A percentile compares a stretch with the other conserved stretches of the same genome.
These are phyloP conservation scores for Tamias sibiricus DNA, from an alignment of 2,113 vertebrate species.

Conservation along the genomic window DNA sequence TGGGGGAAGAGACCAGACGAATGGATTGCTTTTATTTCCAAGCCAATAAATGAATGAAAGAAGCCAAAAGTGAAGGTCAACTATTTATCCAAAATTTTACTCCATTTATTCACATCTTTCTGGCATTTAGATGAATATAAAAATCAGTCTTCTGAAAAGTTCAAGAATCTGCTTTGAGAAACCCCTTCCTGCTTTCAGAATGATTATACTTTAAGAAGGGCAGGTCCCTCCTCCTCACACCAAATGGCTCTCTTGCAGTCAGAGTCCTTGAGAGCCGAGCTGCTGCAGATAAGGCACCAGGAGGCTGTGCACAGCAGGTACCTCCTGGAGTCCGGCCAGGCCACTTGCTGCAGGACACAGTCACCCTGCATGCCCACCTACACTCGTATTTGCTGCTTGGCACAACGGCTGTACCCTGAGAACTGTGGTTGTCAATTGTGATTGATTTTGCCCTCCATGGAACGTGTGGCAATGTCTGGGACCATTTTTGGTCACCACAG, in stretches of 20 bases:
- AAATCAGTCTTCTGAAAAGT: conserved; percentile 61
- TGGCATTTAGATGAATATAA: conserved; percentile 47
- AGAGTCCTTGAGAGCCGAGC: conserved; percentile 22
- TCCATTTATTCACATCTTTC: conserved; percentile 57
- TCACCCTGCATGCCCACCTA: not conserved
- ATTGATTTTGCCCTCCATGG: not conserved
- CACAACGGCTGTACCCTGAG: not conserved
- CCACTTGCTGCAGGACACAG: not conserved
- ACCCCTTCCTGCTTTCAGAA: conserved; percentile 37
- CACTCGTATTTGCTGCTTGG: not conserved
- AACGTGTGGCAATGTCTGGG: not conserved
- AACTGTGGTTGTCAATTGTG: not conserved
- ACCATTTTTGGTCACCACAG: not conserved
- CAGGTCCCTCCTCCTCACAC: not conserved
- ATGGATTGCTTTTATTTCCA: not conserved
- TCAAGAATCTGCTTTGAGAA: conserved; percentile 61
- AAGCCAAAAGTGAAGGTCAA: conserved; percentile 18
- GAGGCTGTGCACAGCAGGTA: not conserved
- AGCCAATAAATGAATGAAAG: not conserved
- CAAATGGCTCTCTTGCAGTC: not conserved
- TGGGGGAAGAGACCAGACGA: not conserved
- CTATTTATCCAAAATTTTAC: conserved; percentile 25
- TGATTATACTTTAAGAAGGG: conserved; percentile 19
- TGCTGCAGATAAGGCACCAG: not conserved
- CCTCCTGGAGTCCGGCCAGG: not conserved